Conservation (phyloP, 2,113 vertebrate species). For the Xiphophorus maculatus region DNA sequence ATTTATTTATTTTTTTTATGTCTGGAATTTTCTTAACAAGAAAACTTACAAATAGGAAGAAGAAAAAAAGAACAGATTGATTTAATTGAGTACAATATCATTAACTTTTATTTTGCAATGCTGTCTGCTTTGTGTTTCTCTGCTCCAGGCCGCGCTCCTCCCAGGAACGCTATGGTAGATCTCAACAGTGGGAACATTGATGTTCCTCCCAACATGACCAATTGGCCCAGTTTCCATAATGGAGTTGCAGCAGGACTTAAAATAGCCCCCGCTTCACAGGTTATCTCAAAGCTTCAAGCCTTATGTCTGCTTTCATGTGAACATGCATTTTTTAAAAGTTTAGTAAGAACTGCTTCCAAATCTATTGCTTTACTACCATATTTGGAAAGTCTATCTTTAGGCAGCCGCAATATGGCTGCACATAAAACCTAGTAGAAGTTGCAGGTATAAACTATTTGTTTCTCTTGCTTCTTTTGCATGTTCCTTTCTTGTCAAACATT, state of each 20-base stretch:
- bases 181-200: constrained; percentile 97
- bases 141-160: constrained; percentile 89
- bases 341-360: too few species aligned
- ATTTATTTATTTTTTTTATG: not conserved
- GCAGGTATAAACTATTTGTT: too few species aligned
- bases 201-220: constrained; percentile 96
- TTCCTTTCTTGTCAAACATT: too few species aligned
- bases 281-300: constrained; percentile 16
- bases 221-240: constrained; percentile 98
- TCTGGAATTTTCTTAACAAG: not conserved
- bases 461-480: too few species aligned
- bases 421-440: too few species aligned
- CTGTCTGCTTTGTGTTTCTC: not conserved
- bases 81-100: not conserved
- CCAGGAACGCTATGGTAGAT: constrained; percentile 93
- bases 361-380: too few species aligned
- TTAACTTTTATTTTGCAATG: not conserved
- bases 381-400: too few species aligned
- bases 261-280: constrained; percentile 93
- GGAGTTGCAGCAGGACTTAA: constrained; percentile 95
- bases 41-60: not conserved
- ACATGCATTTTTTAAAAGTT: too few species aligned
- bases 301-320: too few species aligned
- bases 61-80: not conserved
- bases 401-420: too few species aligned